Conservation (phyloP, 1,140 invertebrate species). For the Macrocentrus cingulum region DNA sequence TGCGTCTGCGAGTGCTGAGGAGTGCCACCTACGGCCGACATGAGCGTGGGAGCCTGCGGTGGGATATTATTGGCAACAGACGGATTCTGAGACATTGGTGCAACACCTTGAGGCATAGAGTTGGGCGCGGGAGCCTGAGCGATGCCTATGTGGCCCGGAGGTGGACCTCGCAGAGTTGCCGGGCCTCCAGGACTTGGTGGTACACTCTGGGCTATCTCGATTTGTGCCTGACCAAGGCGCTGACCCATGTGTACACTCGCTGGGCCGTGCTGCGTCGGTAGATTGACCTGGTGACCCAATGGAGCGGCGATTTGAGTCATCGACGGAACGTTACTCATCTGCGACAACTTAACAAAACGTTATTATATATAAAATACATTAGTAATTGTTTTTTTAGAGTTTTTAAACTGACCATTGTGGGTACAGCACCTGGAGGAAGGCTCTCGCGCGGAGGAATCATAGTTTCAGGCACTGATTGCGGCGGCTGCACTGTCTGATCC, state of each 20-base stretch:
- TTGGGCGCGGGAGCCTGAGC: conserved; percentile 26
- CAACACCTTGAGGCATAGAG: conserved; percentile 28
- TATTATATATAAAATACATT: too few relatives aligned
- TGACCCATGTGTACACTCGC: conserved; percentile 27
- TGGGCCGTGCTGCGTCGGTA: conserved; percentile 30
- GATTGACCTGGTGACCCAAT: conserved; percentile 34
- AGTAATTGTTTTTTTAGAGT: too few relatives aligned
- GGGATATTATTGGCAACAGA: conserved; percentile 25
- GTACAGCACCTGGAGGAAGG: conserved; percentile 42
- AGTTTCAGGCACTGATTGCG: conserved; percentile 29
- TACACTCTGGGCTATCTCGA: conserved; percentile 17
- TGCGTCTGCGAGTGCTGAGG: conserved; percentile 27
- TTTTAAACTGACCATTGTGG: too few relatives aligned
- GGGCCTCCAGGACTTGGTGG: conserved; percentile 19
- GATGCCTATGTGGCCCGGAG: conserved; percentile 31
- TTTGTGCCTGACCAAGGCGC: conserved; percentile 1
- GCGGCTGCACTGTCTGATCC: conserved; percentile 23
- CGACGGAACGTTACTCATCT: conserved; percentile 30
- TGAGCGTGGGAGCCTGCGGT: background rate
- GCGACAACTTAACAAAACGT: conserved; percentile 35
- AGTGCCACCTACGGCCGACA: background rate
- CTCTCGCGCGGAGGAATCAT: conserved; percentile 35
- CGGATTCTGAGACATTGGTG: conserved; percentile 18
- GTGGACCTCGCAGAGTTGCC: conserved; percentile 29
- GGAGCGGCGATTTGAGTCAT: conserved; percentile 37